phyloP scores from a whole-genome alignment of 2,797 vertebrate genomes.

The Xiphophorus birchmanni region DNA sequence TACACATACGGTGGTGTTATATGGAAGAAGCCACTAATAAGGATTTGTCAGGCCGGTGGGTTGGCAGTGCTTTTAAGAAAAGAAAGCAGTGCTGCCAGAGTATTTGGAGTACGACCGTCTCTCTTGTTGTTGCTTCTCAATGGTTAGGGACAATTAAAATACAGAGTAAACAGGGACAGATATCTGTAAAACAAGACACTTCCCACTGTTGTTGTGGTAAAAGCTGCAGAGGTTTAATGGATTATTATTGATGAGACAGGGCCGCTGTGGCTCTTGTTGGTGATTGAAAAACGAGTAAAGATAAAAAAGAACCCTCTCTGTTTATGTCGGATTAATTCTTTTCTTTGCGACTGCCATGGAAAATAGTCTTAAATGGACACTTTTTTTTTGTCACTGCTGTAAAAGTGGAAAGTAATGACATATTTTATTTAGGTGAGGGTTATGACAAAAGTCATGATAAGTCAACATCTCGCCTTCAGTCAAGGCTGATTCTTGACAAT shows the following conservation, averaged over 20 bases:
- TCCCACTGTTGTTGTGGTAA: conserved; percentile 33
- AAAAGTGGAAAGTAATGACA: background rate
- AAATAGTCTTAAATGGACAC: background rate
- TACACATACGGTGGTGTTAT: conserved; percentile 44
- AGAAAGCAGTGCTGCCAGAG: conserved; percentile 27
- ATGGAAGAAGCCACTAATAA: conserved; percentile 66
- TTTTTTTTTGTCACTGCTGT: background rate
- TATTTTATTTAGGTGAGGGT: background rate
- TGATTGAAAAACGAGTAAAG: conserved; percentile 23
- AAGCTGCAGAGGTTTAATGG: conserved; percentile 49
- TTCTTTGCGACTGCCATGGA: conserved; percentile 11
- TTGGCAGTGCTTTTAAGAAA: conserved; percentile 52
- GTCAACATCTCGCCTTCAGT: background rate
- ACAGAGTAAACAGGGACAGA: conserved; percentile 25
- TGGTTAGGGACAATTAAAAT: conserved; percentile 67
- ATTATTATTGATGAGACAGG: conserved; percentile 49
- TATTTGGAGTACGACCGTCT: conserved; percentile 34
- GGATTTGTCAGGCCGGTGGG: conserved; percentile 68
- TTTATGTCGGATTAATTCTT: conserved; percentile 23
- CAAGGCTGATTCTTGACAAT: background rate
- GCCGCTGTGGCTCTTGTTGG: conserved; percentile 28
- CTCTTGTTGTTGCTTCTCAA: conserved; percentile 33
- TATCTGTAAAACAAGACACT: conserved; percentile 30
- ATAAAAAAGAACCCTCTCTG: conserved; percentile 14
- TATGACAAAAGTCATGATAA: background rate